phyloP scores from a whole-genome alignment of 1,140 invertebrate species.

The Psilanteris sp. region DNA sequence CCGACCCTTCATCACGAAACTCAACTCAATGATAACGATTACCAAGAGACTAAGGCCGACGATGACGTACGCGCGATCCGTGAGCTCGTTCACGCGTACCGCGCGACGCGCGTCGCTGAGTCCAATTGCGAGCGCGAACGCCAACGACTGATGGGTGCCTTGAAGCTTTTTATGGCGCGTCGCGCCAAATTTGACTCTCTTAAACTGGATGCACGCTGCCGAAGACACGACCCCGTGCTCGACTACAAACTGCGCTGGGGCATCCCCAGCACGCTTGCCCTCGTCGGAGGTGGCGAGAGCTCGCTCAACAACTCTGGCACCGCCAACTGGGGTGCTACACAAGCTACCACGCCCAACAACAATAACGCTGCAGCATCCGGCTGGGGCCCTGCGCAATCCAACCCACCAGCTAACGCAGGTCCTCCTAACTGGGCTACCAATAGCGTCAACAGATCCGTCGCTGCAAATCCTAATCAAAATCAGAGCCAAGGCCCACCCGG shows the following conservation, averaged over 20 bases:
- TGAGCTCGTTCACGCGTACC: conserved; percentile 67
- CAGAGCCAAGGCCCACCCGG: conserved; percentile 75
- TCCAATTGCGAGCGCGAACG: conserved; percentile 56
- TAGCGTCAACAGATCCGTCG: conserved; percentile 73
- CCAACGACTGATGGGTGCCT: conserved; percentile 69
- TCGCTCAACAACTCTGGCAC: conserved; percentile 85
- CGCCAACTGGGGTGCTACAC: conserved; percentile 87
- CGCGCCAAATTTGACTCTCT: not conserved
- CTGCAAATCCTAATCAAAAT: conserved; percentile 76
- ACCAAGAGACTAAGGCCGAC: conserved; percentile 1
- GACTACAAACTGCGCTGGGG: conserved; percentile 81
- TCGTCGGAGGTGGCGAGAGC: conserved; percentile 89
- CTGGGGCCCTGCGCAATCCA: conserved; percentile 81
- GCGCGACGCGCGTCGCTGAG: conserved; percentile 53
- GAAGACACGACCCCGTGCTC: conserved; percentile 55
- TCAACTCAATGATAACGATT: conserved; percentile 16
- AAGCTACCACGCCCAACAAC: conserved; percentile 82
- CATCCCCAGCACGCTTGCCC: conserved; percentile 81
- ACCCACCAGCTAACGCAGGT: conserved; percentile 72
- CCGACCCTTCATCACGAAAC: conserved; percentile 53
- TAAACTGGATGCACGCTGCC: not conserved
- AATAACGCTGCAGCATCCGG: conserved; percentile 81
- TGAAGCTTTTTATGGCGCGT: conserved; percentile 64
- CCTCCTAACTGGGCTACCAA: conserved; percentile 75
- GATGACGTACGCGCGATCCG: conserved; percentile 48